Evolutionary conservation across 2,888 invertebrate species (phyloP).

Genomic region (Drosophila putrida): DNA sequence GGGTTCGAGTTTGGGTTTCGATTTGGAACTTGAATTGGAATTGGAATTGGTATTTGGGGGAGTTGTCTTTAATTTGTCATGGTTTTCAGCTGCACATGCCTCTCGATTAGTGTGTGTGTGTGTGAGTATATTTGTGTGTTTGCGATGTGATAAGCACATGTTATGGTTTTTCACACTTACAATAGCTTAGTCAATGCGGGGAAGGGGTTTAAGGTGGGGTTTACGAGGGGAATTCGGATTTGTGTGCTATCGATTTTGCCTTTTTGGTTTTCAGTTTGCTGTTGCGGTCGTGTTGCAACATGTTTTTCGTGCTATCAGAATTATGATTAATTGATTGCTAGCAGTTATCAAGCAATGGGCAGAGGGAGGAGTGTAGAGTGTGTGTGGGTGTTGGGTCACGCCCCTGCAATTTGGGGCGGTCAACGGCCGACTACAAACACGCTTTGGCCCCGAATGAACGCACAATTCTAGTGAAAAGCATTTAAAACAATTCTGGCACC

Average conservation of each 20-base stretch:
- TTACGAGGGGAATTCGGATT: conserved; percentile 34
- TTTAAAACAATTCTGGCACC: conserved; percentile 41
- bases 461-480: conserved; percentile 37
- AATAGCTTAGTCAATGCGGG: conserved; percentile 15
- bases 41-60: conserved; percentile 29
- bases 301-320: conserved; percentile 73
- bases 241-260: conserved; percentile 65
- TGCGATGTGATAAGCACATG: conserved; percentile 76
- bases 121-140: conserved; percentile 49
- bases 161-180: conserved; percentile 76
- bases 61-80: conserved; percentile 74
- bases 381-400: conserved; percentile 50
- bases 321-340: conserved; percentile 77
- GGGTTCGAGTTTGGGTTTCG: conserved; percentile 23
- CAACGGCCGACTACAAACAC: conserved; percentile 45
- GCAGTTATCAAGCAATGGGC: conserved; percentile 33
- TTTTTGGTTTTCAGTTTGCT: conserved; percentile 54
- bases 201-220: conserved; percentile 6
- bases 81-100: conserved; percentile 70
- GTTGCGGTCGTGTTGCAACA: conserved; percentile 72
- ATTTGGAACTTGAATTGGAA: conserved; percentile 34
- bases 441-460: conserved; percentile 1
- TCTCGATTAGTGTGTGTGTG: conserved; percentile 12
- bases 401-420: conserved; percentile 67
- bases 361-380: not conserved